Conservation (phyloP, 2,797 vertebrate genomes). For the Hydrocynus forskahlii region DNA sequence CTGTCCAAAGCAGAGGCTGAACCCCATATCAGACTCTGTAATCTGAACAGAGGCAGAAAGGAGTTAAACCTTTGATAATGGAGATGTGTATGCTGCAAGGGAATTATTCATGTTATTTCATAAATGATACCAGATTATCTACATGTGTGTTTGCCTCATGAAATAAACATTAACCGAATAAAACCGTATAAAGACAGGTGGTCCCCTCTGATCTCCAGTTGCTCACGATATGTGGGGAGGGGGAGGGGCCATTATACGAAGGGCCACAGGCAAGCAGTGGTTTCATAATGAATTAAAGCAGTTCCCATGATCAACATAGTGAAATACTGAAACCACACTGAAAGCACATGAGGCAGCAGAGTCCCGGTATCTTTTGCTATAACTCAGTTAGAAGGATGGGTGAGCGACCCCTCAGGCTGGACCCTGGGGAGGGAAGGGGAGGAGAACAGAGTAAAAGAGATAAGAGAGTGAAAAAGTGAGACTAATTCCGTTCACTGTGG, state of each 20-base stretch:
- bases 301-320: constrained; percentile 40
- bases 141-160: neutral
- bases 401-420: no score
- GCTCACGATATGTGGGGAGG: neutral
- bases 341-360: neutral
- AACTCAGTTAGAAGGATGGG: constrained; percentile 8
- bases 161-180: neutral
- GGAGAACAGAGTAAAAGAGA: neutral
- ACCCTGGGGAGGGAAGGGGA: neutral
- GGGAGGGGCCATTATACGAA: constrained; percentile 33
- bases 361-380: neutral
- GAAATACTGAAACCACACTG: neutral
- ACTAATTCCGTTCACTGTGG: neutral
- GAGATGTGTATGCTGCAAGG: no score
- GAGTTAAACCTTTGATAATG: no score
- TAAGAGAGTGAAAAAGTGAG: neutral
- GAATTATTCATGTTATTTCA: no score
- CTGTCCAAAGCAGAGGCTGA: neutral
- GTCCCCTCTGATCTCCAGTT: constrained; percentile 3
- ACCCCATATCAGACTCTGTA: neutral
- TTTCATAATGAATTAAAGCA: constrained; percentile 52
- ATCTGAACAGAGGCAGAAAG: no score
- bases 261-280: constrained; percentile 27
- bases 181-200: neutral
- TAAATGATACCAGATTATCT: neutral